phyloP scores from a whole-genome alignment of 2,797 vertebrate genomes.

The Onychomys leucogaster region DNA sequence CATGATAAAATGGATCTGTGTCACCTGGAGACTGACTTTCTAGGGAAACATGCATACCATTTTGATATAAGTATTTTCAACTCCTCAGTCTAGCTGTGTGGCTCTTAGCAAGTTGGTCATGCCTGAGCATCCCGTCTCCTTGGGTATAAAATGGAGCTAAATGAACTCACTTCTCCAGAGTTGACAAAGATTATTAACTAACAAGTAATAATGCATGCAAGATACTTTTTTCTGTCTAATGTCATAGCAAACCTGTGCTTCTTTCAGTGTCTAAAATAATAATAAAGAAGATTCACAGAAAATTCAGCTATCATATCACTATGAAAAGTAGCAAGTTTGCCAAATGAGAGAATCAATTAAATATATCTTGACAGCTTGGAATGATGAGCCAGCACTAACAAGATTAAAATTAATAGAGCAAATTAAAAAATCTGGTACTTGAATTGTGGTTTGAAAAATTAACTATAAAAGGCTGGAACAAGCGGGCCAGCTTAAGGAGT shows the following conservation, averaged over 20 bases:
- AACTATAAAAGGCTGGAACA: neutral
- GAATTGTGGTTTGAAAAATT: slow-evolving; percentile 26
- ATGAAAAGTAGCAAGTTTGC: neutral
- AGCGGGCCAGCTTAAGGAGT: neutral
- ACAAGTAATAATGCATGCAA: neutral
- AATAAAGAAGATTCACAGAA: slow-evolving; percentile 25
- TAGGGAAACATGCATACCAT: neutral
- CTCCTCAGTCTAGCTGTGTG: neutral
- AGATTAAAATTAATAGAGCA: slow-evolving; percentile 61
- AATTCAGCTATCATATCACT: neutral
- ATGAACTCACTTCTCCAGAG: neutral
- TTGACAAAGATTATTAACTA: neutral
- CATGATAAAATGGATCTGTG: neutral
- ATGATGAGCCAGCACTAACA: slow-evolving; percentile 17
- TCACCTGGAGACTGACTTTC: neutral
- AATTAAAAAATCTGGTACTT: slow-evolving; percentile 47
- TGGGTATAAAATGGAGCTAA: neutral
- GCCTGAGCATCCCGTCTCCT: neutral
- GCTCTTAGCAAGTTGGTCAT: neutral
- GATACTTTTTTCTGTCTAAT: neutral
- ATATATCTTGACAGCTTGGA: neutral
- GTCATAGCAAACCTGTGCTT: neutral
- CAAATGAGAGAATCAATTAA: slow-evolving; percentile 11
- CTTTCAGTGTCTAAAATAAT: neutral
- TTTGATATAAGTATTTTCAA: slow-evolving; percentile 8